Base-by-base conservation (phyloP, 2,888 invertebrate genomes). In the Clivina fossor region DNA sequence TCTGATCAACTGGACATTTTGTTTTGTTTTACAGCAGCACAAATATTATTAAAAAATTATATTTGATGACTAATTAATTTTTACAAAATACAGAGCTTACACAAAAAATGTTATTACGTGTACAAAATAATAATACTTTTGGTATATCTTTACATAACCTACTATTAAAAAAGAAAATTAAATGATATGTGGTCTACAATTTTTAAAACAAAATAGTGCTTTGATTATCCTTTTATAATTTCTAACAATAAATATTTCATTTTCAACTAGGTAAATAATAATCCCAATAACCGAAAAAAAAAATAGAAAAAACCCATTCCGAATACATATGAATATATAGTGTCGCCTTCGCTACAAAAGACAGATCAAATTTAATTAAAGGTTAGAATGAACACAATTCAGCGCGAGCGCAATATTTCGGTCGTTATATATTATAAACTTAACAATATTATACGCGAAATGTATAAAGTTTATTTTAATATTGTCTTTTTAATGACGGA, bases 51-150 rank as follows among this genome's bases (percentile, higher is more conserved):
- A 11, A 13, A 30, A 30, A 30, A 30, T 11, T 9, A 30, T 30
- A 30, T 30, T 30, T 30, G 9, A 30, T 11, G n/a, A 30, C 9
- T 11, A 30, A 11, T 11, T 30, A 11, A 11, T 11, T 30, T 11
- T 30, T 4, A 11, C 30, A 3, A 9, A 11, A 5, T n/a, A n/a
- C 8, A 26, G 8, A 30, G 9, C 9, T 30, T 30, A 30, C n/a
- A 13, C 9, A 16, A 28, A 28, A 44, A 26, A 28, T 44, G 26
- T 44, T 28, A 28, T 44, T 44, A 43, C 13, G 11, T 15, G 18
- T 28, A 15, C 26, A 26, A n/a, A 28, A 44, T 44, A 44, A 44
- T 44, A 44, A 44, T 44, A 44, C 44, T 44, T 44, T 44, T 44
- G 44, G 44, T 44, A 44, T 16, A 28, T 15, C 41, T 41, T 41